Evolutionary conservation across 2,888 invertebrate species (phyloP).

Genomic region (Protonemura montana): DNA sequence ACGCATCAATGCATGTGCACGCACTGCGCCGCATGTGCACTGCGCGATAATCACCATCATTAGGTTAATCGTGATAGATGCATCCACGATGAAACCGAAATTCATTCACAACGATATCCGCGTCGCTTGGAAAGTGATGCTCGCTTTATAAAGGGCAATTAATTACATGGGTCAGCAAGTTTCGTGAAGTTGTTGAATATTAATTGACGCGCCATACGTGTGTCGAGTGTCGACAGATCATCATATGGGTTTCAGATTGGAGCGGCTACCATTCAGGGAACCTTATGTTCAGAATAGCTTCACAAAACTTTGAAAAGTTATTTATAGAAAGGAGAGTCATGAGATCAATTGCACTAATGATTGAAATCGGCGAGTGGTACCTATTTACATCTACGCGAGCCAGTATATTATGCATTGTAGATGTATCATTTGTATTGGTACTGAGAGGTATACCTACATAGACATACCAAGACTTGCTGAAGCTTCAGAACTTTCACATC

Average conservation of each 20-base stretch:
- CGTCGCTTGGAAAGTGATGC: neutral
- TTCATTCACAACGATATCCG: neutral
- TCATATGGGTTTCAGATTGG: neutral
- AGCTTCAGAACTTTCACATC: neutral
- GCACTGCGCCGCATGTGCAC: neutral
- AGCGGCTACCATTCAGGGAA: neutral
- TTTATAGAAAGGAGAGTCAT: neutral
- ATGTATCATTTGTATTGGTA: neutral
- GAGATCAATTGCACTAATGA: neutral
- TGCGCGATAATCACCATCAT: neutral
- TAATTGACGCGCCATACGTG: neutral
- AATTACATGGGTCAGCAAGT: constrained; percentile 1
- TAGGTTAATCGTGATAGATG: neutral
- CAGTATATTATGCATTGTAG: neutral
- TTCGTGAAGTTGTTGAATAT: neutral
- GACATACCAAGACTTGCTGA: neutral
- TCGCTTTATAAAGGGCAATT: neutral
- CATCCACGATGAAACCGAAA: neutral
- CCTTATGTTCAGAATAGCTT: neutral
- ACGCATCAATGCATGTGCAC: neutral
- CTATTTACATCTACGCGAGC: neutral
- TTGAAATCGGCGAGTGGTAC: neutral
- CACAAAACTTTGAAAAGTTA: neutral
- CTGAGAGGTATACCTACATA: neutral
- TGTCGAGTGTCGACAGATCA: neutral